Evolutionary conservation across 2,797 vertebrate species (phyloP).

Genomic region (Thalassophryne amazonica): DNA sequence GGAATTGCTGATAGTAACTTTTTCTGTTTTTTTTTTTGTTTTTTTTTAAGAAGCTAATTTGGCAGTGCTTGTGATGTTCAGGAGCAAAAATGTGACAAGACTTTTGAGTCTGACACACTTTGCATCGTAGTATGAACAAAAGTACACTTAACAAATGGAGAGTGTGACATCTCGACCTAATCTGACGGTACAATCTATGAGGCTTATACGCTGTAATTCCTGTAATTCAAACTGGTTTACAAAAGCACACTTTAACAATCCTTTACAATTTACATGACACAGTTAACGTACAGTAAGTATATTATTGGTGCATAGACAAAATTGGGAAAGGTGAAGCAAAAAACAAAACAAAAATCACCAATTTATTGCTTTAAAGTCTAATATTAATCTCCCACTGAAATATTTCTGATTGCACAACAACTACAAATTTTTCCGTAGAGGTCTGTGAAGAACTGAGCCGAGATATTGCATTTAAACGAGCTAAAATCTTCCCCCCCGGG

Average conservation of each 20-base stretch:
- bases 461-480: slow-evolving; percentile 81
- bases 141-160: slow-evolving; percentile 58
- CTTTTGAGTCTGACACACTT: slow-evolving; percentile 41
- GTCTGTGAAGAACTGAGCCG: slow-evolving; percentile 69
- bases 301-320: slow-evolving; percentile 84
- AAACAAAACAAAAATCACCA: slow-evolving; percentile 77
- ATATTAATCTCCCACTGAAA: slow-evolving; percentile 68
- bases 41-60: slow-evolving; percentile 47
- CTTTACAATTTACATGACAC: slow-evolving; percentile 76
- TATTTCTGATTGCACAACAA: slow-evolving; percentile 79
- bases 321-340: slow-evolving; percentile 73
- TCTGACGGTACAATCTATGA: slow-evolving; percentile 59
- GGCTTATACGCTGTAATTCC: slow-evolving; percentile 59
- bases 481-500: slow-evolving; percentile 62
- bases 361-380: slow-evolving; percentile 84
- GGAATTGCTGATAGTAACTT: slow-evolving; percentile 24
- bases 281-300: slow-evolving; percentile 77
- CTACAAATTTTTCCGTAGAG: slow-evolving; percentile 72
- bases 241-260: slow-evolving; percentile 70
- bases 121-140: slow-evolving; percentile 42
- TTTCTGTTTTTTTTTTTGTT: not conserved
- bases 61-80: slow-evolving; percentile 63
- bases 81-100: slow-evolving; percentile 37
- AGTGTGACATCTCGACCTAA: slow-evolving; percentile 55
- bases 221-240: slow-evolving; percentile 67